These are phyloP conservation scores for Lycaon pictus DNA, from an alignment of 2,113 vertebrate species.

Conservation along the genomic window DNA sequence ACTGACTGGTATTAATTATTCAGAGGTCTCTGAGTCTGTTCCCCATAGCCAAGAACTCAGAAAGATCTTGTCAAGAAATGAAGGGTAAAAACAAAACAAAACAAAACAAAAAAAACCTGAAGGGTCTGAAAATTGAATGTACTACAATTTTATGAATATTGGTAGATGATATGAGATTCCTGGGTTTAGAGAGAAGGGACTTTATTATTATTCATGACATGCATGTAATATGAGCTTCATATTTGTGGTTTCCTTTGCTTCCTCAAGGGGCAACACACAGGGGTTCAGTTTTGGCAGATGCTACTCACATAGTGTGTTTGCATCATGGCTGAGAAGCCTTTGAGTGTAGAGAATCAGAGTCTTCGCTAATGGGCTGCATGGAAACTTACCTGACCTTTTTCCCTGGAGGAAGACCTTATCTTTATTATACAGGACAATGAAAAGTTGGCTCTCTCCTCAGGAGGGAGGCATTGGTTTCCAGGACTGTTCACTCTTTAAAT, in stretches of 20 bases:
- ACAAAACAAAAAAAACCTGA: background rate
- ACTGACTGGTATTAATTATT: background rate
- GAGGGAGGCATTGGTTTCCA: background rate
- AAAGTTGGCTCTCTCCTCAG: background rate
- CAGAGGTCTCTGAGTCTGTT: background rate
- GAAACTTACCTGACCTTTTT: constrained; percentile 45
- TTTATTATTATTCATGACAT: background rate
- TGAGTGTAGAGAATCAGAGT: background rate
- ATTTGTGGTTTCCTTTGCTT: background rate
- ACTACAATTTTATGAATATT: background rate
- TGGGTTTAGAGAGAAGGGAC: background rate
- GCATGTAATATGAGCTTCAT: background rate
- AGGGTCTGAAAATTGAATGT: background rate
- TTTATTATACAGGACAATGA: background rate
- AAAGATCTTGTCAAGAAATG: background rate
- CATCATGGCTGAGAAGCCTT: background rate
- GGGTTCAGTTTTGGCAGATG: background rate
- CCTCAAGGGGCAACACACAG: background rate
- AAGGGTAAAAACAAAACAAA: background rate
- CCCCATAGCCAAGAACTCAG: background rate
- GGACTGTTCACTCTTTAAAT: background rate
- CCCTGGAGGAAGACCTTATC: background rate
- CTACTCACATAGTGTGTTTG: background rate
- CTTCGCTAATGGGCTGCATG: background rate
- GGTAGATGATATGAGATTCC: background rate